Conservation (phyloP, 2,888 invertebrate genomes). For the Zaprionus obscuricornis region DNA sequence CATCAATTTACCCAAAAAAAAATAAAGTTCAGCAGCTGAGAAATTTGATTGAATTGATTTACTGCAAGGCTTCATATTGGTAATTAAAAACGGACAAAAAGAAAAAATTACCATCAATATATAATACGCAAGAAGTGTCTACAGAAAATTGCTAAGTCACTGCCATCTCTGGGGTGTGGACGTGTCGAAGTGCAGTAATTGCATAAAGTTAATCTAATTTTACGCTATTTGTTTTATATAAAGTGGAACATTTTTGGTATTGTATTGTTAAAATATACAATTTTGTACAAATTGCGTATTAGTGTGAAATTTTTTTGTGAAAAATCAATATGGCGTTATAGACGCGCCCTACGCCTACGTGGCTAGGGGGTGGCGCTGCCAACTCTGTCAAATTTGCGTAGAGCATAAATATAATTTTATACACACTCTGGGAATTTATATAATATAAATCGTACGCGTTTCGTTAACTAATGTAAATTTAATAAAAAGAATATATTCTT, state of each 20-base stretch:
- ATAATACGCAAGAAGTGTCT: constrained; percentile 35
- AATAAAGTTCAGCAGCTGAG: constrained; percentile 17
- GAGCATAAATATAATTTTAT: constrained; percentile 15
- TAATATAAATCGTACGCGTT: constrained; percentile 19
- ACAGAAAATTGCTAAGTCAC: constrained; percentile 33
- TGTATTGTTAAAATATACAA: constrained; percentile 28
- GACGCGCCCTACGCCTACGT: constrained; percentile 60
- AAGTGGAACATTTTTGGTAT: constrained; percentile 53
- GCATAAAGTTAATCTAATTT: constrained; percentile 37
- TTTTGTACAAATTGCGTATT: constrained; percentile 34
- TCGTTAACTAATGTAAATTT: constrained; percentile 4
- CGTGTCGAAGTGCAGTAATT: constrained; percentile 46
- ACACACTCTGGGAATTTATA: constrained; percentile 8
- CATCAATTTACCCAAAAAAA: constrained; percentile 19
- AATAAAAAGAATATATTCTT: background rate
- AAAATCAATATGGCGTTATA: constrained; percentile 71
- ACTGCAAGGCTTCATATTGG: constrained; percentile 17
- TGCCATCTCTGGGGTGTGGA: constrained; percentile 53
- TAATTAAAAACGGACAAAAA: too few species aligned
- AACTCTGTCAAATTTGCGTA: constrained; percentile 35
- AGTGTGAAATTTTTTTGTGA: constrained; percentile 67
- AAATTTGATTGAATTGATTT: constrained; percentile 21
- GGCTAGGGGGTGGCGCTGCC: constrained; percentile 58
- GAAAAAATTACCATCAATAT: constrained; percentile 13
- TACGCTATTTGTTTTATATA: constrained; percentile 22